Conservation (phyloP, 2,797 vertebrate species). For the Podarcis lilfordi region DNA sequence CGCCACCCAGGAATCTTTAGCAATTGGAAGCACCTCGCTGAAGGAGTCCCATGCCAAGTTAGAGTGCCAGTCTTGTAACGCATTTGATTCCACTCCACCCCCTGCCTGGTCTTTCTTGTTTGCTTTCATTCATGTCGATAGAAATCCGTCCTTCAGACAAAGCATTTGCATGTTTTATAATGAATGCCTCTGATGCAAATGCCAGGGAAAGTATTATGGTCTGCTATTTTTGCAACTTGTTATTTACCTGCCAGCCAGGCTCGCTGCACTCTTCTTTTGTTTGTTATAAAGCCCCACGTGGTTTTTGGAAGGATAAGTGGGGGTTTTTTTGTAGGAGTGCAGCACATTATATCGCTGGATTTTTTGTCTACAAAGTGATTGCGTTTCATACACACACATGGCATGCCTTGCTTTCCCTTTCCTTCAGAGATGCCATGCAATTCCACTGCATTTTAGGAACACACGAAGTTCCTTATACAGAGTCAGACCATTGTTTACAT, state of each 20-base stretch:
- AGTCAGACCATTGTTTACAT: no score
- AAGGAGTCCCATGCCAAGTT: conserved; percentile 36
- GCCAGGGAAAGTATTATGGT: conserved; percentile 1
- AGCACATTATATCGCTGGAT: not conserved
- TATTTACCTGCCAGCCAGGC: conserved; percentile 30
- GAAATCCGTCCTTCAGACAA: conserved; percentile 21
- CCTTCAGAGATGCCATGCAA: no score
- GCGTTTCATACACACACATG: no score
- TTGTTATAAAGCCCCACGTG: conserved; percentile 3
- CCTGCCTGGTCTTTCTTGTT: conserved; percentile 38
- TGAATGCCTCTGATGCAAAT: conserved; percentile 10
- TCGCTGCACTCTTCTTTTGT: not conserved
- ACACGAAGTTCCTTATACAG: no score
- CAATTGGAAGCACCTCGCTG: not conserved
- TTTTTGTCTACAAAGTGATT: not conserved
- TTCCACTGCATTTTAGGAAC: no score
- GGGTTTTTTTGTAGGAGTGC: not conserved
- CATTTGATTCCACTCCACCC: not conserved
- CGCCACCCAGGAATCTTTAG: conserved; percentile 14
- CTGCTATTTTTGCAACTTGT: conserved; percentile 35
- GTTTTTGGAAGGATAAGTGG: not conserved
- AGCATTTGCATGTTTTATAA: conserved; percentile 57
- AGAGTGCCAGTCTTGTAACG: not conserved
- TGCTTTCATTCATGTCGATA: conserved; percentile 39
- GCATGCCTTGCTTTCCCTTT: no score